These are phyloP conservation scores for Rhinolophus ferrumequinum DNA, from an alignment of 2,113 vertebrate species.

Conservation along the genomic window DNA sequence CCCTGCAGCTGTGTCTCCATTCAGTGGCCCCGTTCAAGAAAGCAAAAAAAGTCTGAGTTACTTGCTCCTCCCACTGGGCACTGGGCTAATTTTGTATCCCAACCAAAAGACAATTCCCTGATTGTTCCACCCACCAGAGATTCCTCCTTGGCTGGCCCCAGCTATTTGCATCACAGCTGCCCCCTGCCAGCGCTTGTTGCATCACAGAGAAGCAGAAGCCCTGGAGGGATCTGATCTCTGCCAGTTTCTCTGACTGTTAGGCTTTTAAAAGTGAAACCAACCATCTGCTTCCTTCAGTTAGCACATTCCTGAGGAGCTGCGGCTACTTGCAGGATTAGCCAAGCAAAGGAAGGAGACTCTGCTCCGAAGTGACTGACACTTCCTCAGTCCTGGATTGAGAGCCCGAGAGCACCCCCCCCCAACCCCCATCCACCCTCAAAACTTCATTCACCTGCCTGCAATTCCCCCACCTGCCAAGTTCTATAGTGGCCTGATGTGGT, in stretches of 20 bases:
- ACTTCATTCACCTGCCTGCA: not conserved
- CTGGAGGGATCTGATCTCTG: not conserved
- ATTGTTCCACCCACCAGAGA: not conserved
- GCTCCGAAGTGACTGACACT: not conserved
- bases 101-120: slow-evolving; percentile 43
- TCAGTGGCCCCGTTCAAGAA: not conserved
- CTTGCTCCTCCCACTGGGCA: not conserved
- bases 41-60: not conserved
- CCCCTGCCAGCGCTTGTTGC: not conserved
- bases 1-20: not conserved
- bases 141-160: not conserved
- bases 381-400: not conserved
- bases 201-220: slow-evolving; percentile 33
- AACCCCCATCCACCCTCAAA: not conserved
- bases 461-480: not conserved
- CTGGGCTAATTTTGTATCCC: not conserved
- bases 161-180: not conserved
- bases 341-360: not conserved
- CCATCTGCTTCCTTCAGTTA: not conserved
- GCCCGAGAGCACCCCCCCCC: not conserved
- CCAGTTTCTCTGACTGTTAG: slow-evolving; percentile 38
- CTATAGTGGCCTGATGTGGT: not conserved
- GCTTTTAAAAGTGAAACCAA: slow-evolving; percentile 66
- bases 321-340: not conserved
- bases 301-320: slow-evolving; percentile 9